Evolutionary conservation across 2,797 vertebrate genomes (phyloP).

Genomic region (Aldrovandia affinis): DNA sequence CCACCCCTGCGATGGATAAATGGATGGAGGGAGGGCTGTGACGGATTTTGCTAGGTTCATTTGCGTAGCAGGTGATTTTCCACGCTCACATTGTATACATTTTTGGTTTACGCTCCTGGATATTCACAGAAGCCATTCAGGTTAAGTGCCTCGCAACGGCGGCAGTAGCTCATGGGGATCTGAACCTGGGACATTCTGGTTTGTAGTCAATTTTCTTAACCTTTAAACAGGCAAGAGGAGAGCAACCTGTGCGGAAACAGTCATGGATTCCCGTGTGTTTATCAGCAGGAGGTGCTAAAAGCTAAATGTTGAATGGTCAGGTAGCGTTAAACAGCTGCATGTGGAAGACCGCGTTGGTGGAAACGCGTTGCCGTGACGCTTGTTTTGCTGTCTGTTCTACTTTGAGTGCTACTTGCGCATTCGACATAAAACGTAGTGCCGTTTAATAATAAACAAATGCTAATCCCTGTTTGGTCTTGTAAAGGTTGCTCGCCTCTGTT

Average conservation of each 20-base stretch:
- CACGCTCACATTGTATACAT: not conserved
- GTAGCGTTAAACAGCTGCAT: not conserved
- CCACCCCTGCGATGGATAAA: not conserved
- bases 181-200: not conserved
- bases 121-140: not conserved
- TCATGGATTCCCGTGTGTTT: no score
- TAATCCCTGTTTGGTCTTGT: not conserved
- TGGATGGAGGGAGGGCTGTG: not conserved
- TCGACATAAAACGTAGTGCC: not conserved
- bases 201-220: not conserved
- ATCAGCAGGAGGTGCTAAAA: not conserved
- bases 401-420: not conserved
- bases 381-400: not conserved
- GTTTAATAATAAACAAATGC: not conserved
- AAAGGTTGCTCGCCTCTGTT: not conserved
- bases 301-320: not conserved
- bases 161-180: not conserved
- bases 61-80: not conserved
- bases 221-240: not conserved
- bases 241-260: no score
- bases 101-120: not conserved
- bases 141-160: no score
- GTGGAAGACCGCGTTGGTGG: not conserved
- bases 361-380: not conserved
- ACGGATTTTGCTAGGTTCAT: not conserved